A percentile compares a stretch with the other conserved stretches of the same genome.
Conservation (phyloP, 2,888 invertebrate genomes). For the Pterobdella sp. region DNA sequence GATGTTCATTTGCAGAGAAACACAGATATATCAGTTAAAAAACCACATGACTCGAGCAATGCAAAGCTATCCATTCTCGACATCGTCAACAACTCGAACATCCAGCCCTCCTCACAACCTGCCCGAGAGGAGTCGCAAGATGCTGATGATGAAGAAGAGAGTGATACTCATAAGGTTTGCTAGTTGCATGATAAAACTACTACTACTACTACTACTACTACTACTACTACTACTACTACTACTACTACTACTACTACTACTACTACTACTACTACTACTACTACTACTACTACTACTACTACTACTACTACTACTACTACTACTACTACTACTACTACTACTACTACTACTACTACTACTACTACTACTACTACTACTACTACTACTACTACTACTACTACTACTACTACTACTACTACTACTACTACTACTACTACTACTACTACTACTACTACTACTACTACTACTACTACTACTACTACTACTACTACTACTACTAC, state of each 20-base stretch:
- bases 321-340: neutral
- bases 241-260: slow-evolving; percentile 1
- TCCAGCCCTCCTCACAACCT: neutral
- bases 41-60: no score
- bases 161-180: no score
- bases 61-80: neutral
- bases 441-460: neutral
- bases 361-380: slow-evolving; percentile 1
- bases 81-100: neutral
- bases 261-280: slow-evolving; percentile 1
- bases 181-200: no score
- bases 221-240: neutral
- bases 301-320: slow-evolving; percentile 1
- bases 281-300: slow-evolving; percentile 1
- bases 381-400: slow-evolving; percentile 2
- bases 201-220: slow-evolving; percentile 1
- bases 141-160: no score
- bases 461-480: slow-evolving; percentile 3
- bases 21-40: no score
- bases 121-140: no score
- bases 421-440: slow-evolving; percentile 3
- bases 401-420: slow-evolving; percentile 3
- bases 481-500: slow-evolving; percentile 3
- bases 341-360: neutral
- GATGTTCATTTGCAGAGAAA: no score